A percentile compares a stretch with the other conserved stretches of the same genome.
Evolutionary conservation across 2,113 vertebrate genomes (phyloP).

Genomic region (Xerus inauris): DNA sequence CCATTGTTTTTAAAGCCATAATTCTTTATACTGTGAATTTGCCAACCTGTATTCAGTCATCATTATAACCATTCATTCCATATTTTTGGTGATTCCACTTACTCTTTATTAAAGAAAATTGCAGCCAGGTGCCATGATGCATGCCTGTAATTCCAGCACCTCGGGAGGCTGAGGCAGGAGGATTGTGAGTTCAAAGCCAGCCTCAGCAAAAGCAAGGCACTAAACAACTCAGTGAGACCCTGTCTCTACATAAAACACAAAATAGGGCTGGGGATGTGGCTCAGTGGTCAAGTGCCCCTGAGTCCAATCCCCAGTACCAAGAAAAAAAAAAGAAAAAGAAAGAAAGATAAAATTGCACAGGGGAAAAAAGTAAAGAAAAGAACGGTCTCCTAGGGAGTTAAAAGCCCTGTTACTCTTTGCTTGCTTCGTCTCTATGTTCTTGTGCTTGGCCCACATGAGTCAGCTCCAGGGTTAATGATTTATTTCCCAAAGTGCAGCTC

Average conservation of each 20-base stretch:
- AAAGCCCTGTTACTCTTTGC: background rate
- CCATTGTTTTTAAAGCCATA: constrained; percentile 12
- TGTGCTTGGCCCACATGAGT: background rate
- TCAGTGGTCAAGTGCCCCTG: too few species aligned
- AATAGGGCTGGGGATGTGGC: too few species aligned
- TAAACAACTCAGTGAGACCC: too few species aligned
- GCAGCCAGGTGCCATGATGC: too few species aligned
- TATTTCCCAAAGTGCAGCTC: background rate
- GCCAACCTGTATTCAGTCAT: background rate
- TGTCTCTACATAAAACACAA: too few species aligned
- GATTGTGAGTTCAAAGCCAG: too few species aligned
- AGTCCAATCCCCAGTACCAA: too few species aligned
- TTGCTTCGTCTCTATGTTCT: background rate
- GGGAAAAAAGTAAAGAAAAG: background rate
- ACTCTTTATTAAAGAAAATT: constrained; percentile 43
- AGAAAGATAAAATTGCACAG: too few species aligned
- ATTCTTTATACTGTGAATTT: background rate
- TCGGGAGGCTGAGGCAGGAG: too few species aligned
- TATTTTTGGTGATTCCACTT: constrained; percentile 40
- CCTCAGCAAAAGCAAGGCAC: too few species aligned
- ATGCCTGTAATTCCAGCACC: too few species aligned
- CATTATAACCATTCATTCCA: background rate
- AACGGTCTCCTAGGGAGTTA: background rate
- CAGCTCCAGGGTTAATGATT: background rate
- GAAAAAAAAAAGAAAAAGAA: too few species aligned